These are phyloP conservation scores for Sylvietta virens DNA, from an alignment of 2,113 vertebrate species.

Conservation along the genomic window DNA sequence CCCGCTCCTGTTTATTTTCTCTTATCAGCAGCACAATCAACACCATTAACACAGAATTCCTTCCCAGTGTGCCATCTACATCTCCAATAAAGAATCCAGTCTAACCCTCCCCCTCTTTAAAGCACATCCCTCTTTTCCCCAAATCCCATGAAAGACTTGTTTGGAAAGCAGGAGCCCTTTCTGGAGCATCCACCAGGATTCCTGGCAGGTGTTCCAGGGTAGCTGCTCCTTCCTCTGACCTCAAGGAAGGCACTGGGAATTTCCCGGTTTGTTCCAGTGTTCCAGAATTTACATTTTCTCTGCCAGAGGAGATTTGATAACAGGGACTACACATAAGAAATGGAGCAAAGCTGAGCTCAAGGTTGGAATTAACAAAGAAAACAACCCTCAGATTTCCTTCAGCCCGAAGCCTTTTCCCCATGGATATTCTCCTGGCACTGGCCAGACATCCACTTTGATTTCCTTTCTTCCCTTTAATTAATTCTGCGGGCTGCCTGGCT, in stretches of 20 bases:
- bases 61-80: background rate
- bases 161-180: background rate
- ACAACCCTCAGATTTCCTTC: background rate
- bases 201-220: background rate
- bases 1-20: background rate
- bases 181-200: background rate
- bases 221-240: background rate
- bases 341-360: background rate
- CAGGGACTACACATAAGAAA: rapidly evolving
- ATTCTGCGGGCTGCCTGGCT: background rate
- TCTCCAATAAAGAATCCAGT: background rate
- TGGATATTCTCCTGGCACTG: background rate
- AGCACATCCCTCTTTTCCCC: too few species aligned
- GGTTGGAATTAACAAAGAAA: background rate
- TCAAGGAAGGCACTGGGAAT: background rate
- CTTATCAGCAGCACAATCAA: background rate
- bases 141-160: rapidly evolving
- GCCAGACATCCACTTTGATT: background rate
- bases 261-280: background rate
- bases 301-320: background rate
- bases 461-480: background rate
- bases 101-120: background rate
- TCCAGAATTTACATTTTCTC: background rate
- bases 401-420: background rate
- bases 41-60: background rate